Evolutionary conservation across 2,888 invertebrate species (phyloP).

Genomic region (Standfussiana lucernea): DNA sequence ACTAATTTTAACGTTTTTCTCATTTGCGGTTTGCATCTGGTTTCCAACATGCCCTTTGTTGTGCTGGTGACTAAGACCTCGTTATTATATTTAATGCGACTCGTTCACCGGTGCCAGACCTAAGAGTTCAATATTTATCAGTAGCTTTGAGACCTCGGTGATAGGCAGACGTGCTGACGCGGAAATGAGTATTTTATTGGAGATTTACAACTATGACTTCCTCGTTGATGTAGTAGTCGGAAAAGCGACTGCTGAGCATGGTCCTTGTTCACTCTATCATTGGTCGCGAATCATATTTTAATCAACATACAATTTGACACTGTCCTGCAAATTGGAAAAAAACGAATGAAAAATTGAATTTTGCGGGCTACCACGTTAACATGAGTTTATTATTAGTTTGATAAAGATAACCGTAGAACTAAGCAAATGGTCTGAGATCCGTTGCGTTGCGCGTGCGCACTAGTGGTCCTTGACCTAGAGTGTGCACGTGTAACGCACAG

Average conservation of each 20-base stretch:
- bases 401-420: background rate
- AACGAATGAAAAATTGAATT: no score
- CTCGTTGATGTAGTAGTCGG: no score
- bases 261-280: no score
- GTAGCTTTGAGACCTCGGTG: background rate
- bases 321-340: no score
- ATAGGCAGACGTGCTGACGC: background rate
- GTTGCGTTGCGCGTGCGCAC: slow-evolving; percentile 15
- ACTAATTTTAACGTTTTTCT: slow-evolving; percentile 35
- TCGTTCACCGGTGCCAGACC: background rate
- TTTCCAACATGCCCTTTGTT: slow-evolving; percentile 7
- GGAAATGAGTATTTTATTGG: background rate
- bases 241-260: no score
- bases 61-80: slow-evolving; percentile 22
- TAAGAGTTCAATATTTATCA: slow-evolving; percentile 16
- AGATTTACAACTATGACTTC: background rate
- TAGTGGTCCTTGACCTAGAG: slow-evolving; percentile 48
- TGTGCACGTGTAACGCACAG: slow-evolving; percentile 39
- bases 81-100: slow-evolving; percentile 9
- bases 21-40: slow-evolving; percentile 17
- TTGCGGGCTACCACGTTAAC: background rate
- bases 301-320: no score
- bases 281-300: no score
- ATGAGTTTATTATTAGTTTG: background rate
- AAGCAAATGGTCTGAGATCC: slow-evolving; percentile 36